A percentile compares a stretch with the other conserved stretches of the same genome.
phyloP scores from a whole-genome alignment of 2,113 vertebrate species.

The Chamaetylas fuelleborni region DNA sequence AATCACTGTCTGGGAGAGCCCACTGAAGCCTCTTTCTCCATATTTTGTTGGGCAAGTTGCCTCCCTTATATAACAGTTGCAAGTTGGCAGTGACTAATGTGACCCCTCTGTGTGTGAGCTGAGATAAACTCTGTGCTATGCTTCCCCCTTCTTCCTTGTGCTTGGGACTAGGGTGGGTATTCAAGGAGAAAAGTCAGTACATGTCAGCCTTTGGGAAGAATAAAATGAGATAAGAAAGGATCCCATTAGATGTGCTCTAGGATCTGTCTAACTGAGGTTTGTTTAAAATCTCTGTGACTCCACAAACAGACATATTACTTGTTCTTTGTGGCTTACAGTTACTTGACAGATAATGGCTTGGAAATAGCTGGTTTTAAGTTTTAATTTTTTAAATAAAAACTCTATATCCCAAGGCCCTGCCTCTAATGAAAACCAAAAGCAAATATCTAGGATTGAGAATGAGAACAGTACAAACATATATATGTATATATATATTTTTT shows the following conservation, averaged over 20 bases:
- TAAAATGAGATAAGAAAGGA: not conserved
- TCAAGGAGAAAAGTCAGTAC: not conserved
- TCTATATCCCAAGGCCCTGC: not conserved
- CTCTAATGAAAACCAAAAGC: not conserved
- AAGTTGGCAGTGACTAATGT: not conserved
- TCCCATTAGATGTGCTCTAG: not conserved
- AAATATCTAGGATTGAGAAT: not conserved
- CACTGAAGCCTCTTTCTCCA: not conserved
- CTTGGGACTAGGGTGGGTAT: not conserved
- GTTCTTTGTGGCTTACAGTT: not conserved
- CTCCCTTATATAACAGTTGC: not conserved
- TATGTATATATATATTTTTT: too few species aligned
- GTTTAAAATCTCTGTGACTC: not conserved
- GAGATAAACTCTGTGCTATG: not conserved
- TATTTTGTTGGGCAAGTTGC: not conserved
- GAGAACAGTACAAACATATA: not conserved
- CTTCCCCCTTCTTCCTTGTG: not conserved
- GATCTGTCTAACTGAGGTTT: not conserved
- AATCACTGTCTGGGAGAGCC: conserved; percentile 42
- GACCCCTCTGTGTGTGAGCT: not conserved
- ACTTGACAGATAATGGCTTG: not conserved
- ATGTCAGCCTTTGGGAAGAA: not conserved
- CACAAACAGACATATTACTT: not conserved
- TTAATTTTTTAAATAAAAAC: not conserved
- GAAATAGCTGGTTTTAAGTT: not conserved